Evolutionary conservation across 2,888 invertebrate genomes (phyloP).

Genomic region (Tubulanus polymorphus): DNA sequence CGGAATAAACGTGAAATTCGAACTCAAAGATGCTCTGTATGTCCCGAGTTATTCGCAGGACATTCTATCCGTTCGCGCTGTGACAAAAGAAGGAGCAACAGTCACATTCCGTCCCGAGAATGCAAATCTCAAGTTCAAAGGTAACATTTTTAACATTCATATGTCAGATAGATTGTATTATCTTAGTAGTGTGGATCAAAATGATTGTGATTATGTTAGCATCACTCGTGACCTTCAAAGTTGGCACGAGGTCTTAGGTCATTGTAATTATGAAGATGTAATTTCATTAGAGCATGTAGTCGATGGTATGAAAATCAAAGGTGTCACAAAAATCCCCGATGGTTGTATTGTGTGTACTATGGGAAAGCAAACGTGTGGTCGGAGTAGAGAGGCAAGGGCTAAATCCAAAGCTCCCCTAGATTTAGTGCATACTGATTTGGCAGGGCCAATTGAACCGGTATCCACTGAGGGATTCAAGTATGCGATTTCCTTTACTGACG

Average conservation of each 20-base stretch:
- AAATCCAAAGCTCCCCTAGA: not conserved
- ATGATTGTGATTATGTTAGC: not conserved
- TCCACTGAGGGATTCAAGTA: conserved; percentile 17
- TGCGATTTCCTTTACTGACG: conserved; percentile 15
- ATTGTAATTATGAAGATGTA: conserved; percentile 17
- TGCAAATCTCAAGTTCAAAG: conserved; percentile 1
- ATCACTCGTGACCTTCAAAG: not conserved
- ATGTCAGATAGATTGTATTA: conserved; percentile 10
- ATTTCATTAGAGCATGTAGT: conserved; percentile 13
- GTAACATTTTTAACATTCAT: not conserved
- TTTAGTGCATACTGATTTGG: conserved; percentile 12
- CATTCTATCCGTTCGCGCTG: conserved; percentile 20
- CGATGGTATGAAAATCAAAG: conserved; percentile 14
- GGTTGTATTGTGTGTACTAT: conserved; percentile 12
- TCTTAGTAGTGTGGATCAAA: conserved; percentile 9
- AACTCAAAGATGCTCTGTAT: conserved; percentile 18
- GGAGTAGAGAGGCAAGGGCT: not conserved
- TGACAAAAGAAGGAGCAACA: conserved; percentile 13
- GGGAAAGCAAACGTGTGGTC: conserved; percentile 2
- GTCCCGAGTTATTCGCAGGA: conserved; percentile 16
- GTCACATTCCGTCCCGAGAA: conserved; percentile 11
- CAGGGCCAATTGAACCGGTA: conserved; percentile 12
- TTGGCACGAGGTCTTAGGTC: conserved; percentile 16
- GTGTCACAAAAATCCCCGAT: not conserved
- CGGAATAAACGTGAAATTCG: conserved; percentile 3